Base-by-base conservation (phyloP, 2,797 vertebrate species). In the Adelosebastes latens region DNA sequence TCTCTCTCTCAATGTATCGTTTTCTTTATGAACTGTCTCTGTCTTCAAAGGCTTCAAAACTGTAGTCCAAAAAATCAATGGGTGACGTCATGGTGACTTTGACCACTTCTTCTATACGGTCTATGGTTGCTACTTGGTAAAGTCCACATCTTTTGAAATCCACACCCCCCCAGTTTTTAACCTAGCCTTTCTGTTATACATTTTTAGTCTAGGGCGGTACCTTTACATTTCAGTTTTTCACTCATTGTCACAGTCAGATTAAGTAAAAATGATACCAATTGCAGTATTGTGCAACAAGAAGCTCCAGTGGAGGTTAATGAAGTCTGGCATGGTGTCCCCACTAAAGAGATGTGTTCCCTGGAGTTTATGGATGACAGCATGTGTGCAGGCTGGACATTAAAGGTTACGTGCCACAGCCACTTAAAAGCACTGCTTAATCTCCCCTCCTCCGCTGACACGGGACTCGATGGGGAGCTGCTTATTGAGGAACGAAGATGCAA, bases 351-450 rank as follows among this genome's bases (percentile, higher is more conserved):
- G 46, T 56, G 60, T 49, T 78, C 52, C 20, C 70, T 80, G 73
- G 58, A 65, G 69, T 77, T 71, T 70, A 25, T 36, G 32, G 70
- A 84, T 77, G 72, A 77, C 56, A 67, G 75, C 2, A 2, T 66
- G 59, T 32, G 64, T 22, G 63, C 34, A 67, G 61, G 63, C 75
- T 58, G 75, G 79, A 85, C 60, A 71, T 72, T 22, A 75, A 72
- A 87, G 80, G 80, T 85, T 81, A 80, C 60, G 46, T 62, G 58
- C 74, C 69, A 67, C 56, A 39, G 11, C 53, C 65, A 60, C 85
- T 85, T 89, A 79, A 63, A 72, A 67, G 63, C 39, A 34, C 34
- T 62, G 63, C 84, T 88, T 90, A 84, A 90, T 90, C 87, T 90
- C 83, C 65, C 39, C 79, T 55, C 65, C 73, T 49, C 6, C 42